Base-by-base conservation (phyloP, 2,113 vertebrate genomes). In the Plectropomus leopardus region DNA sequence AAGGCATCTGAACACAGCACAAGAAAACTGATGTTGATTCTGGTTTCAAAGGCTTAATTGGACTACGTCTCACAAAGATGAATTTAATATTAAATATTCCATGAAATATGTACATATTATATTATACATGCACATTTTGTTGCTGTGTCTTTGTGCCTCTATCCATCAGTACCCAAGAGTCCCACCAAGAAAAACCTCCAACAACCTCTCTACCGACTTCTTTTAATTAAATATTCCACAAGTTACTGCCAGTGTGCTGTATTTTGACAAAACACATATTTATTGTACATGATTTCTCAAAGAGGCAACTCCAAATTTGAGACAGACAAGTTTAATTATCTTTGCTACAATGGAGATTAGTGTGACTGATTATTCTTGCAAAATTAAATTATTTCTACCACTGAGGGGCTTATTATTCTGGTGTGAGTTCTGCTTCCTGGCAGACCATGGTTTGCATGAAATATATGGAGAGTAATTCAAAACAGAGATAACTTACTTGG, bases 331-430 rank as follows among this genome's bases (percentile, higher is more conserved):
- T 82, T 7, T 28, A 75, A 89, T 90, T 80, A 86, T 54, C 34
- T 72, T 73, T 70, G 55, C 42, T 77, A 36, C 67, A 55, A 69
- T 73, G 58, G 79, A 76, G 80, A 91, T 89, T 63, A 76, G 44
- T 28, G 23, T 76, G 70, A 60, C 68, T 86, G 59, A 88, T 89
- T 84, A 70, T 70, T 85, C 70, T 75, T 57, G 58, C 55, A 53
- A 73, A 90, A 90, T 86, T 44, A 2, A 78, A 90, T 90, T 81
- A 88, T 70, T 84, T 73, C 63, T 21, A n/a, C 42, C 68, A 61
- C 55, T 48, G 63, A 10, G 53, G 50, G 69, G 21, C 11, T 77
- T 72, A 70, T 90, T 82, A 82, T 87, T 90, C 36, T 53, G 55
- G 47, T 47, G 32, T 72, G 57, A 68, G 58, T 77, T 53, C 63